Evolutionary conservation across 2,888 invertebrate species (phyloP).

Genomic region (Ectobius pallidus): DNA sequence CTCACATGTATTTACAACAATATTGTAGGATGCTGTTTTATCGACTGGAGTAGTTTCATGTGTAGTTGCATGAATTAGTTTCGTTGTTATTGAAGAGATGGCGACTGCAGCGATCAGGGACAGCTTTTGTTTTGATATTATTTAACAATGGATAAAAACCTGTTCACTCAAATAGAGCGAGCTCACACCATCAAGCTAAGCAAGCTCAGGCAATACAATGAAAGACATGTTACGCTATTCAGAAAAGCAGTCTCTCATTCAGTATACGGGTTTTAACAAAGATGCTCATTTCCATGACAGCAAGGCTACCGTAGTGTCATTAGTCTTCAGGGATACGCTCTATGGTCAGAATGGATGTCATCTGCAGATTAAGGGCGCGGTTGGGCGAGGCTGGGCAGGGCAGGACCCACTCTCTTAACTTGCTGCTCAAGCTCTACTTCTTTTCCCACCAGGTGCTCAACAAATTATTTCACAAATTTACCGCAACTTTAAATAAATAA

Average conservation of each 20-base stretch:
- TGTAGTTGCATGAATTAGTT: conserved; percentile 7
- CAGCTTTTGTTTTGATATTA: conserved; percentile 2
- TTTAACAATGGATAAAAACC: conserved; percentile 27
- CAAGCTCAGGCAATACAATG: conserved; percentile 10
- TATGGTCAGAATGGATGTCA: conserved; percentile 16
- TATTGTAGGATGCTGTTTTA: too few species aligned
- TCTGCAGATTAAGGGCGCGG: conserved; percentile 30
- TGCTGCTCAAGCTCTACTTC: conserved; percentile 12
- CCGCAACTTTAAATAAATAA: too few species aligned
- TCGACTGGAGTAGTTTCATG: conserved; percentile 4
- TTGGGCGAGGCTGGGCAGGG: neutral
- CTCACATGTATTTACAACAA: too few species aligned
- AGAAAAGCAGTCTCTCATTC: conserved; percentile 3
- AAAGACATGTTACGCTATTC: conserved; percentile 18
- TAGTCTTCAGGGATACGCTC: conserved; percentile 11
- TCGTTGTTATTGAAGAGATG: conserved; percentile 1
- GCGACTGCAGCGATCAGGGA: conserved; percentile 1
- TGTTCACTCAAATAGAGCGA: conserved; percentile 16
- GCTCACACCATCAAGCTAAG: conserved; percentile 17
- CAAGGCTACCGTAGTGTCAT: conserved; percentile 8
- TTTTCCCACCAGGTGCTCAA: neutral
- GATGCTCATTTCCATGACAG: conserved; percentile 32
- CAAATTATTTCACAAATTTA: neutral
- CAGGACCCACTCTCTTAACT: neutral
- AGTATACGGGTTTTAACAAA: conserved; percentile 22